Evolutionary conservation across 2,113 vertebrate genomes (phyloP), one percentile per base, ranked within the genome.

Genomic region (Podiceps cristatus): DNA sequence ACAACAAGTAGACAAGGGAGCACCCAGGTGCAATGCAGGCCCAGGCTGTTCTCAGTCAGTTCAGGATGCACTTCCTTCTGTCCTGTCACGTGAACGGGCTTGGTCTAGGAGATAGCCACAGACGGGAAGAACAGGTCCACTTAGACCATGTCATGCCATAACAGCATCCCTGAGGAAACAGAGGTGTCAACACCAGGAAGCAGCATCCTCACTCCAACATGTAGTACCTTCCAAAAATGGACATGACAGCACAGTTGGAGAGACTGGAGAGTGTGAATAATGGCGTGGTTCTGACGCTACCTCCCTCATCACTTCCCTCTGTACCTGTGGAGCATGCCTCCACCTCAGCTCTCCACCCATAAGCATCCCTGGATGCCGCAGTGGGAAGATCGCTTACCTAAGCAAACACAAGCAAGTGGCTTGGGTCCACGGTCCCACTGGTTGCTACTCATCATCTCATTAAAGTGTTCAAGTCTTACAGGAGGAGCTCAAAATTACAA

Each of bases 131-230:
- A 59, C 67, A 60, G 56, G 67, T 75, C 63, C 45, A 16, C 18
- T 33, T 14, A 50, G 52, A 37, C 55, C 23, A 3, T 4, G 23
- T 47, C 49, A 60, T 1, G 4, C 52, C 9, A 0, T 9, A 68
- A 68, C 15, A 69, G 50, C 23, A 20, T 37, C 52, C 74, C 56
- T 16, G 18, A 19, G 63, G 56, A 75, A 74, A 68, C 0, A 3
- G 12, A 45, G 74, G 28, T 22, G 44, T 13, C n/a, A 55, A 59
- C 42, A 63, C 17, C 69, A 78, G 6, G 2, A 84, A 91, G 60
- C 42, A 58, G 81, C 68, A 62, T 0, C 0, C 25, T 63, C 78
- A 19, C 44, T 11, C 29, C 2, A 2, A 45, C 50, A 15, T 1
- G 22, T 0, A 45, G 64, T 50, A 33, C 56, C 64, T 79, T 71